Evolutionary conservation across 2,797 vertebrate species (phyloP), one percentile per base, ranked within the genome.

Genomic region (Melanotaenia nigrans): DNA sequence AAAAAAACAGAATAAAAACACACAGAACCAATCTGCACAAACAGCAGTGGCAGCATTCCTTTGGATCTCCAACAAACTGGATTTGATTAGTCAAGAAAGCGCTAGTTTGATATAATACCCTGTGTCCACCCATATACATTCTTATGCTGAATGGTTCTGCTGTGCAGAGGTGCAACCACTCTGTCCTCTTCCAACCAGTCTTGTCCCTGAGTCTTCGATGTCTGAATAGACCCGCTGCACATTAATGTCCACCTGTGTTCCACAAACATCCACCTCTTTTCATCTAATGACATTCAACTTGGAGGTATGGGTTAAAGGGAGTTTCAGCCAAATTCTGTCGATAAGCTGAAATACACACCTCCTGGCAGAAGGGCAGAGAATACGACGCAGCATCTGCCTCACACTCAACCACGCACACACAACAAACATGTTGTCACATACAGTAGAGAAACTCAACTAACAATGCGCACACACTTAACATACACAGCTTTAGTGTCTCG

Each of bases 131-230:
- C 78, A 8, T 30, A 62, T 76, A 81, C 90, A 85, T 76, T 83
- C 79, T 79, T 85, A 79, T 89, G 90, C 87, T 83, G 85, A 86
- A 65, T 57, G 62, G 68, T 69, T 75, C 68, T 61, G 81, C 85
- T 77, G 70, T 79, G 79, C 81, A 84, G 74, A 86, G 72, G 73
- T 81, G 72, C 55, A 67, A 70, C 70, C 74, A 2, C 58, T 78
- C 61, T 49, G 38, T 84, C 70, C 61, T 54, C 58, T 45, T 77
- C 45, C 54, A 36, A 83, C 49, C 72, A 86, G 75, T 88, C 89
- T 73, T 88, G 78, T 92, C 91, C 92, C 93, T 94, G 91, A 93
- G 93, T 90, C 91, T 90, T 91, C 87, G 79, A 82, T 24, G 65
- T 83, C 71, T 81, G 75, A 84, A 83, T 74, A 85, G 83, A 82